These are phyloP conservation scores for Platerodrilus igneus DNA, from an alignment of 2,888 invertebrate genomes.

Conservation along the genomic window DNA sequence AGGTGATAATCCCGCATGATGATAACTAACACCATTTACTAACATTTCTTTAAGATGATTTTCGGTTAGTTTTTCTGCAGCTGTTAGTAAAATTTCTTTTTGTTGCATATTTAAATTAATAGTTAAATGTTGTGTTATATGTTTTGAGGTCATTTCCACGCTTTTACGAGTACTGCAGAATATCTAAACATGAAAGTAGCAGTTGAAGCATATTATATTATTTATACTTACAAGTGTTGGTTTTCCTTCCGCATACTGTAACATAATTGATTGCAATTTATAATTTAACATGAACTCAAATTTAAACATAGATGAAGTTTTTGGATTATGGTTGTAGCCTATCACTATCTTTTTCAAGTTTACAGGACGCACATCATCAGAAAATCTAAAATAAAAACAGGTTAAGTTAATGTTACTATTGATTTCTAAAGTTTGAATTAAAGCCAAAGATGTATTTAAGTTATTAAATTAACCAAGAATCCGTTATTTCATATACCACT, in stretches of 20 bases:
- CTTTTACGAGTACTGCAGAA: slow-evolving; percentile 77
- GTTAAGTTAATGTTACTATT: too few species aligned
- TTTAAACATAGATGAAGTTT: slow-evolving; percentile 59
- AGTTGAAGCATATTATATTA: too few species aligned
- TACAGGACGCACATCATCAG: slow-evolving; percentile 70
- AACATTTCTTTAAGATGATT: slow-evolving; percentile 49
- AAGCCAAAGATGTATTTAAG: too few species aligned
- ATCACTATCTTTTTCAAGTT: slow-evolving; percentile 66
- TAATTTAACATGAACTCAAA: slow-evolving; percentile 77
- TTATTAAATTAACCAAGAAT: too few species aligned
- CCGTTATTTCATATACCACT: too few species aligned
- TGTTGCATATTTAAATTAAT: slow-evolving; percentile 51
- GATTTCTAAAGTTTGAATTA: not conserved
- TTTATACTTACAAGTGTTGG: slow-evolving; percentile 59
- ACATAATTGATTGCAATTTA: slow-evolving; percentile 63
- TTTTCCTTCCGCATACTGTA: slow-evolving; percentile 66
- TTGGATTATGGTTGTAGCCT: slow-evolving; percentile 59
- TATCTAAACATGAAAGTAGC: slow-evolving; percentile 49
- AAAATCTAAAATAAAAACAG: slow-evolving; percentile 53
- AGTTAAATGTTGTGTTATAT: slow-evolving; percentile 57
- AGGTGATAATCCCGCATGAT: slow-evolving; percentile 70
- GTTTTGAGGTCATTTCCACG: slow-evolving; percentile 63
- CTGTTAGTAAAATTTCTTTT: slow-evolving; percentile 49
- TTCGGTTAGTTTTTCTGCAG: slow-evolving; percentile 40
- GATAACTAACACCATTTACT: slow-evolving; percentile 65